phyloP scores from a whole-genome alignment of 2,113 vertebrate species.

The Odocoileus hemionus region DNA sequence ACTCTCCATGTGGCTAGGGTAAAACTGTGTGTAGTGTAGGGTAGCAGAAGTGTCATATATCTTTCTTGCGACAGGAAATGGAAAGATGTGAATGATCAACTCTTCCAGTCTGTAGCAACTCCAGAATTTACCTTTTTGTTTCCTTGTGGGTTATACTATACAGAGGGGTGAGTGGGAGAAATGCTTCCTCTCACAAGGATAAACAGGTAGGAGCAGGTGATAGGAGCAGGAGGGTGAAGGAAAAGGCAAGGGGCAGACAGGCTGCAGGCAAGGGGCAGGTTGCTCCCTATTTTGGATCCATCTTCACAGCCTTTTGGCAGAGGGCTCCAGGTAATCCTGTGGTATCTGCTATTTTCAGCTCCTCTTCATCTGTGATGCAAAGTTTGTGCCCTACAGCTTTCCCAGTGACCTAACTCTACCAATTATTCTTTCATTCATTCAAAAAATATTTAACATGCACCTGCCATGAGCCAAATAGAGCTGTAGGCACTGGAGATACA shows the following conservation, averaged over 20 bases:
- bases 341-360: not conserved
- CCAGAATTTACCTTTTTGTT: not conserved
- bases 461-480: not conserved
- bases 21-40: not conserved
- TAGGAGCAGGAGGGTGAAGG: not conserved
- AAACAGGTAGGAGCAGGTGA: not conserved
- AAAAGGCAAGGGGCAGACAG: not conserved
- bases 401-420: not conserved
- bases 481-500: not conserved
- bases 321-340: not conserved
- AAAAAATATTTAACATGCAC: not conserved
- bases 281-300: not conserved
- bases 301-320: not conserved
- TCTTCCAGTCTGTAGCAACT: not conserved
- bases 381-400: not conserved
- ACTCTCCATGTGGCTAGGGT: not conserved
- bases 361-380: not conserved
- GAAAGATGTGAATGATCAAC: not conserved
- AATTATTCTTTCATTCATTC: not conserved
- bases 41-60: not conserved
- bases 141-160: not conserved
- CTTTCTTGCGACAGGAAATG: not conserved
- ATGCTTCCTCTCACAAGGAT: not conserved
- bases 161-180: not conserved
- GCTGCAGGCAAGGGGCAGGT: not conserved